Conservation (phyloP, 2,113 vertebrate genomes). For the Pachypanchax playfairii region DNA sequence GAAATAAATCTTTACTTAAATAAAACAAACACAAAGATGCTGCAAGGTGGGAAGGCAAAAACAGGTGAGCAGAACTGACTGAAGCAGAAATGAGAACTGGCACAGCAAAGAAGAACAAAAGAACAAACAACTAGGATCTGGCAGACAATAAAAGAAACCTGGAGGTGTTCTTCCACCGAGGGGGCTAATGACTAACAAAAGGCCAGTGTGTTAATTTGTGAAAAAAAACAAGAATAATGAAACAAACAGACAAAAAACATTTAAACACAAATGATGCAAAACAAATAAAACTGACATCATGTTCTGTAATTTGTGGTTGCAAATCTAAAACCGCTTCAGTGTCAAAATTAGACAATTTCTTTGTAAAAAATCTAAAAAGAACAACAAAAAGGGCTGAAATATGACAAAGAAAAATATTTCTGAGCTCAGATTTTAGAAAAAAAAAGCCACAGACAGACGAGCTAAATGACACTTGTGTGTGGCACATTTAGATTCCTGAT, state of each 20-base stretch:
- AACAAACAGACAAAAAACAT: neutral
- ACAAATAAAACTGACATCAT: neutral
- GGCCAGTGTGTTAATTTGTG: neutral
- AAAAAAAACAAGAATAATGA: neutral
- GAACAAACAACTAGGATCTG: neutral
- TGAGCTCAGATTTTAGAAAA: neutral
- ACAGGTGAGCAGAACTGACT: neutral
- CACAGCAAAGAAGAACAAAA: neutral
- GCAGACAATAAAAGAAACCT: neutral
- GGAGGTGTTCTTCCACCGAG: neutral
- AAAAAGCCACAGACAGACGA: neutral
- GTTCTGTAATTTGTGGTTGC: neutral
- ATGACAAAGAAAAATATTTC: neutral
- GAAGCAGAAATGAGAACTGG: neutral
- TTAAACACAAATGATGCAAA: neutral
- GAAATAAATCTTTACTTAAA: neutral
- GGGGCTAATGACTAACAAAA: neutral
- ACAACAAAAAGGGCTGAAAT: neutral
- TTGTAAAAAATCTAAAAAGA: neutral
- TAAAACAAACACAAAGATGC: neutral
- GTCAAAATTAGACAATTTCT: neutral
- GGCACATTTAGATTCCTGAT: neutral
- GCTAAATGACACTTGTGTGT: neutral
- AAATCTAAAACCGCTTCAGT: neutral
- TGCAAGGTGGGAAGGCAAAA: neutral